Conservation (phyloP, 2,888 invertebrate genomes). For the Pemphredon lugubris region DNA sequence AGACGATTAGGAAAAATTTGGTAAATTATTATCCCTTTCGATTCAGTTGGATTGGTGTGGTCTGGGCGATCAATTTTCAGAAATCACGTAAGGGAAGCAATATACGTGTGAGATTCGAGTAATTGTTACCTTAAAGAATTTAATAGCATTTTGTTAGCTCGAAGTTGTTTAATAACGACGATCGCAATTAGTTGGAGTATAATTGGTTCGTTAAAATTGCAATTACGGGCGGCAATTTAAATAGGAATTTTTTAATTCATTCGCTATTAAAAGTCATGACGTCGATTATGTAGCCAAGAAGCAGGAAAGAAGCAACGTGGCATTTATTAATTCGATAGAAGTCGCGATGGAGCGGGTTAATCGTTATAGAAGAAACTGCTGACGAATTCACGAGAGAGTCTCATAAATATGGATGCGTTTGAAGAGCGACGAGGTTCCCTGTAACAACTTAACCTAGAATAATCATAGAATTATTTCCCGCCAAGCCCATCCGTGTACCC, state of each 20-base stretch:
- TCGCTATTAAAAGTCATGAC: constrained; percentile 38
- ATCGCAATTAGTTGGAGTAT: neutral
- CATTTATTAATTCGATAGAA: constrained; percentile 67
- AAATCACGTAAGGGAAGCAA: too few species aligned
- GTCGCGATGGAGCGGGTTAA: constrained; percentile 61
- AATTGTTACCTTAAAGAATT: too few species aligned
- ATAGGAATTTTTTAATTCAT: constrained; percentile 17
- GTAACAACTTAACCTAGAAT: constrained; percentile 57
- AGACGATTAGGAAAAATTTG: too few species aligned
- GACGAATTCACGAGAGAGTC: constrained; percentile 51
- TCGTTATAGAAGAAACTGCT: constrained; percentile 66
- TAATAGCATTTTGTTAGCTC: too few species aligned
- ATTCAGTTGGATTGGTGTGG: too few species aligned
- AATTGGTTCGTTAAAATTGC: neutral
- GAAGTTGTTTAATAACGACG: too few species aligned
- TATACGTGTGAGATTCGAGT: too few species aligned
- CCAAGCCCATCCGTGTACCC: constrained; percentile 26
- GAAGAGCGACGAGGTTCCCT: constrained; percentile 26
- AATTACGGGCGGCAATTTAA: neutral
- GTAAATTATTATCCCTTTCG: too few species aligned
- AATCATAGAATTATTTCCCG: constrained; percentile 51
- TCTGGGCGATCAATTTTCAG: too few species aligned
- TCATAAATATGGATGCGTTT: constrained; percentile 64
- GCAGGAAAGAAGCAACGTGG: constrained; percentile 50
- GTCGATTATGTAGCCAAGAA: constrained; percentile 46